Percentiles rank a stretch among this genome's conserved stretches.
Evolutionary conservation across 2,113 vertebrate genomes (phyloP).

Genomic region (Phasianus colchicus): DNA sequence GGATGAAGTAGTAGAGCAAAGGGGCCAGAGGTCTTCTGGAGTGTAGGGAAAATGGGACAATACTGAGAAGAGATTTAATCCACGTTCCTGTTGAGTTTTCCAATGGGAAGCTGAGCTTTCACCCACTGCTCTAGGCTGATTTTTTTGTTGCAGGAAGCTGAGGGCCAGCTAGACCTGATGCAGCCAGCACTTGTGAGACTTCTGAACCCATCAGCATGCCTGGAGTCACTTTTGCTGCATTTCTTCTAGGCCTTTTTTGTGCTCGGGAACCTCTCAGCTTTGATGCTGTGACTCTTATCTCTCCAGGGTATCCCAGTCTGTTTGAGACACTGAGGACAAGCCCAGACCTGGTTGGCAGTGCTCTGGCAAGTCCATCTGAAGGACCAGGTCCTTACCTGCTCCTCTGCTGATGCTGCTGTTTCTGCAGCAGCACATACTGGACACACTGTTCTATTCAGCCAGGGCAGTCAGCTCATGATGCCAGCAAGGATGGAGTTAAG

Average conservation of each 20-base stretch:
- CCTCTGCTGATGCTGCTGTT: slow-evolving; percentile 20
- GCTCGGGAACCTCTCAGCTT: neutral
- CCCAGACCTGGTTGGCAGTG: slow-evolving; percentile 8
- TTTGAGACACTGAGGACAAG: slow-evolving; percentile 38
- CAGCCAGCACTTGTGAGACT: neutral
- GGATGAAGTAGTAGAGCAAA: neutral
- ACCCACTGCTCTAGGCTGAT: neutral
- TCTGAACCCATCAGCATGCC: neutral
- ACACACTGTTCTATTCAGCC: rapidly evolving
- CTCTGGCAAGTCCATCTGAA: neutral
- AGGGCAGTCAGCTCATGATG: neutral
- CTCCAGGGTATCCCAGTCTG: neutral
- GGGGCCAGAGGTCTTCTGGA: neutral
- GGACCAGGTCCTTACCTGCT: neutral
- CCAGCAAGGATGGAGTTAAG: slow-evolving; percentile 20
- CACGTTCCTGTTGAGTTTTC: neutral
- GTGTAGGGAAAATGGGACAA: neutral
- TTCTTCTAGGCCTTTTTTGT: neutral
- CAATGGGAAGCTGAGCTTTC: neutral
- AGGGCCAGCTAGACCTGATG: neutral
- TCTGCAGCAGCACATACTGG: neutral
- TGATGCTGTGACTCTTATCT: neutral
- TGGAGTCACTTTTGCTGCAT: neutral
- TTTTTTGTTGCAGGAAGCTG: neutral
- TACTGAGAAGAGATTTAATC: neutral